Base-by-base conservation (phyloP, 1,140 invertebrate species). In the Cryptotermes secundus region DNA sequence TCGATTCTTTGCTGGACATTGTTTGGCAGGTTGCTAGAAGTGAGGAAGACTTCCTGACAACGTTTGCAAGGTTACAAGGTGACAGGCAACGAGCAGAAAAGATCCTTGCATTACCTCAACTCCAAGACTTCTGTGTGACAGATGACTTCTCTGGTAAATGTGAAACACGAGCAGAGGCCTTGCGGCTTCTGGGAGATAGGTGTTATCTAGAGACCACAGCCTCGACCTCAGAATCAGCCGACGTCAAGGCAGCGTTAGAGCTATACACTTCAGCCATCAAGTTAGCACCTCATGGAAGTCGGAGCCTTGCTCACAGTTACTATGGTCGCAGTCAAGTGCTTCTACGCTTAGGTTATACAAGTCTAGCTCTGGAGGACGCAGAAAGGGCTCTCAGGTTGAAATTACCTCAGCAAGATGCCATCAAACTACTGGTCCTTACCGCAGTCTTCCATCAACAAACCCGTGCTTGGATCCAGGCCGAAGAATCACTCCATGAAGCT, bases 21-120 rank as follows among this genome's bases (percentile, higher is more conserved):
- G 59, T 72, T 2, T 72, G 59, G 59, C 59, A 72, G 59, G 14
- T 72, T 72, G 59, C 59, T 4, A 72, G 59, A 72, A 72, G 14
- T 26, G 59, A 81, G 42, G 80, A 81, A 38, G 80, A 81, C 35
- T 81, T 81, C 31, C 80, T 81, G 80, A 81, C 80, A 26, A 10
- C 22, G 1, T 81, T 81, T 45, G 35, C 80, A 45, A 81, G 26
- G 80, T 35, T 81, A 34, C 3, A 22, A 26, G 9, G 26, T 35
- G 80, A 81, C 42, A 12, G 9, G 22, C 12, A 81, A 19, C n/a
- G 80, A 35, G 80, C 16, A 45, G 80, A 35, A 19, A 45, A 26
- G 35, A 45, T 81, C 31, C 42, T 81, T 9, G n/a, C 80, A 10
- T 45, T 81, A 19, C n/a, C 80, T 35, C n/a, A 36, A 38, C 80